A percentile compares a stretch with the other conserved stretches of the same genome.
Evolutionary conservation across 2,797 vertebrate genomes (phyloP).

Genomic region (Ateles fusciceps): DNA sequence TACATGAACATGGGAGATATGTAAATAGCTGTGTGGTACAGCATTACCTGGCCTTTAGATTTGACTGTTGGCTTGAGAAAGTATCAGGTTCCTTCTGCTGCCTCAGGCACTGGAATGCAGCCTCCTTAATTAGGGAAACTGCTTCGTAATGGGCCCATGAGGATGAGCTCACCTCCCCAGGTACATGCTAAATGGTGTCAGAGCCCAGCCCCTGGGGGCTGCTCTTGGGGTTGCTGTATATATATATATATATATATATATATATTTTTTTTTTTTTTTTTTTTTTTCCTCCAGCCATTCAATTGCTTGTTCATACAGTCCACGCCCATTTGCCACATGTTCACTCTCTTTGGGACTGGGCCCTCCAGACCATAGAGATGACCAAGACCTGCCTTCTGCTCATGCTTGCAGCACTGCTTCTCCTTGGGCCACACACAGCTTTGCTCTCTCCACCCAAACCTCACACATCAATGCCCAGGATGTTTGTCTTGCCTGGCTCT

Average conservation of each 20-base stretch:
- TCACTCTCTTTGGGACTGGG: background rate
- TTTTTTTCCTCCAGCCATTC: background rate
- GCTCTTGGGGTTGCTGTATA: background rate
- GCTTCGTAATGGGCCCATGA: background rate
- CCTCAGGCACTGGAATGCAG: background rate
- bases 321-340: background rate
- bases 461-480: background rate
- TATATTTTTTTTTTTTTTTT: background rate
- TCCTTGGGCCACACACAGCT: background rate
- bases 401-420: background rate
- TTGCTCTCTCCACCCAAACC: too few relatives aligned
- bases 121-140: background rate
- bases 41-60: background rate
- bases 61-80: background rate
- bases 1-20: background rate
- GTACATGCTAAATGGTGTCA: background rate
- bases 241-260: too few relatives aligned
- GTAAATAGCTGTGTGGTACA: background rate
- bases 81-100: background rate
- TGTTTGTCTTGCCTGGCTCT: background rate
- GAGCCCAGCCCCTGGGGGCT: background rate
- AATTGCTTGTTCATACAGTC: background rate
- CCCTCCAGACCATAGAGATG: background rate
- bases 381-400: background rate
- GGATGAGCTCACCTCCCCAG: background rate